Conservation (phyloP, 2,888 invertebrate species). For the Esperia sulphurella region DNA sequence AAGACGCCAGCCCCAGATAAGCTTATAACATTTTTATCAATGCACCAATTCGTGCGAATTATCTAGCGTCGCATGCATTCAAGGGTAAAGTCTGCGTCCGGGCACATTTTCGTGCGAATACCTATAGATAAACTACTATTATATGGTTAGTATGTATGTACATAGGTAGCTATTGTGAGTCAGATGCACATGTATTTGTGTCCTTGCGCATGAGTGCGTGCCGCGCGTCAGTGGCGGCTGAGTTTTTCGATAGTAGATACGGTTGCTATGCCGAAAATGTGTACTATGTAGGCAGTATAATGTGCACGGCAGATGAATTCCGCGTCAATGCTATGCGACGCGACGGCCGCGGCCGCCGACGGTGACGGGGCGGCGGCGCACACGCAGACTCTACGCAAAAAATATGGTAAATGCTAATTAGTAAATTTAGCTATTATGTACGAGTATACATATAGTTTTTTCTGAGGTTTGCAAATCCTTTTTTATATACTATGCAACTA, state of each 20-base stretch:
- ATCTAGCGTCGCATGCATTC: slow-evolving; percentile 69
- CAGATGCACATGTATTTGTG: slow-evolving; percentile 42
- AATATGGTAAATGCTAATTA: background rate
- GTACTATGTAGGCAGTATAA: background rate
- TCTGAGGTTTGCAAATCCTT: background rate
- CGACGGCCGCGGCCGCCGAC: slow-evolving; percentile 25
- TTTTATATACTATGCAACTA: no score
- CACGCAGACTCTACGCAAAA: background rate
- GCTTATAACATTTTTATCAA: slow-evolving; percentile 72
- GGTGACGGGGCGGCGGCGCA: slow-evolving; percentile 12
- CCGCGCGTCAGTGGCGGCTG: slow-evolving; percentile 47
- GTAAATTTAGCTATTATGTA: background rate
- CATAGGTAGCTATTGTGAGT: slow-evolving; percentile 59
- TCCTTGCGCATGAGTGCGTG: slow-evolving; percentile 47
- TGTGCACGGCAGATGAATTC: slow-evolving; percentile 57
- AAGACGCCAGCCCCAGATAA: slow-evolving; percentile 39
- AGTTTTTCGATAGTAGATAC: slow-evolving; percentile 67
- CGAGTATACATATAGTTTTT: no score
- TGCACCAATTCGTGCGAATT: slow-evolving; percentile 66
- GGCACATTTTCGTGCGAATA: slow-evolving; percentile 49
- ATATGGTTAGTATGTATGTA: slow-evolving; percentile 25
- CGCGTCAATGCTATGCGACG: slow-evolving; percentile 43
- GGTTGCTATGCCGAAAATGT: slow-evolving; percentile 76
- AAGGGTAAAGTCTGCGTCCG: slow-evolving; percentile 73
- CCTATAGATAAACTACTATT: slow-evolving; percentile 29